Conservation (phyloP, 1,140 invertebrate genomes). For the Globodera rostochiensis region DNA sequence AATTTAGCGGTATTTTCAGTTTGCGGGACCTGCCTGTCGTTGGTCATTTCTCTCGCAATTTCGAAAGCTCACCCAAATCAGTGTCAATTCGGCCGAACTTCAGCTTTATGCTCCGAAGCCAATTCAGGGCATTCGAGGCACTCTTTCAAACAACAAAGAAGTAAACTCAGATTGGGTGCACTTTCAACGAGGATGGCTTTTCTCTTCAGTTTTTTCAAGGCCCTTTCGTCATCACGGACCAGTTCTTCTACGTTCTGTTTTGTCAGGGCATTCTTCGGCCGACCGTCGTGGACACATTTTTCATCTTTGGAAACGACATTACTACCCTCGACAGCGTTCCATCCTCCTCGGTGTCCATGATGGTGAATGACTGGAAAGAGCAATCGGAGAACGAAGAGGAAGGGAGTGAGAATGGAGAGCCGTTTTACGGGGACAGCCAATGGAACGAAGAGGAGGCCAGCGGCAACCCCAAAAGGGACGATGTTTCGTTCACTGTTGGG, state of each 20-base stretch:
- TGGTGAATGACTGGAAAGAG: background rate
- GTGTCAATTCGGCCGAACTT: conserved; percentile 18
- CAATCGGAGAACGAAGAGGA: background rate
- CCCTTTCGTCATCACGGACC: conserved; percentile 21
- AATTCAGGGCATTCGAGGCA: conserved; percentile 17
- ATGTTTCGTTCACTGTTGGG: background rate
- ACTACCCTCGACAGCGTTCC: background rate
- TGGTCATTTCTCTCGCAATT: conserved; percentile 16
- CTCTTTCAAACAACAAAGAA: conserved; percentile 20
- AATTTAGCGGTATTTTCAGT: background rate
- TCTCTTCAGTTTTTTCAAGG: conserved; percentile 21
- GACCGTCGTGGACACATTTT: conserved; percentile 17
- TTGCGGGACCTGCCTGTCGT: conserved; percentile 18
- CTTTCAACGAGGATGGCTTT: background rate
- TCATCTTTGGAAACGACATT: conserved; percentile 5
- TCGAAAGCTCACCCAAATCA: conserved; percentile 9
- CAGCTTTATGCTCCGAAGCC: conserved; percentile 14
- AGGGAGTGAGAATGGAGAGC: background rate
- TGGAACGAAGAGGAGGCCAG: background rate
- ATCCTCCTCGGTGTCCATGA: background rate
- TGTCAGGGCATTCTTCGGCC: conserved; percentile 9
- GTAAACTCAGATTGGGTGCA: background rate
- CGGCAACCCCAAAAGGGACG: background rate
- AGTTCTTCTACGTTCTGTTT: conserved; percentile 21
- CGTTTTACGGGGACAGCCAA: background rate